Evolutionary conservation across 2,113 vertebrate species (phyloP).

Genomic region (Petromus typicus): DNA sequence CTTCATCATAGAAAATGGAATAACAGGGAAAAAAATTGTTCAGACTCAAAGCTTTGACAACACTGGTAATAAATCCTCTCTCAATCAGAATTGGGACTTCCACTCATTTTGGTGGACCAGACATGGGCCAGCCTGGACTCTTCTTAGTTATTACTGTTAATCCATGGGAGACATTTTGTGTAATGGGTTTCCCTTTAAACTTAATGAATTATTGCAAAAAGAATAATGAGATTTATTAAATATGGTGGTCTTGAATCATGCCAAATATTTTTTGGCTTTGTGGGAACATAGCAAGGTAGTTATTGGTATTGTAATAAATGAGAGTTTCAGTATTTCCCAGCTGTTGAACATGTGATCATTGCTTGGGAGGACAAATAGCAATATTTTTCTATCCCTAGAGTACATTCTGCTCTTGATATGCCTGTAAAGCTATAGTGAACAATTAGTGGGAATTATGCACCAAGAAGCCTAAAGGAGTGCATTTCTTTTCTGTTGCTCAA

Average conservation of each 20-base stretch:
- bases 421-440: constrained; percentile 47
- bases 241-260: constrained; percentile 39
- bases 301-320: not conserved
- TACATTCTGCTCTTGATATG: constrained; percentile 29
- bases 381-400: constrained; percentile 63
- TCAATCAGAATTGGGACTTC: not conserved
- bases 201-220: constrained; percentile 42
- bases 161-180: constrained; percentile 53
- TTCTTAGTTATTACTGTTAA: constrained; percentile 49
- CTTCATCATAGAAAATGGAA: constrained; percentile 20
- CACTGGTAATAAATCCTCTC: not conserved
- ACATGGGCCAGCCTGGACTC: not conserved
- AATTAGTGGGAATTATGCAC: not conserved
- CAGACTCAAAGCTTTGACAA: not conserved
- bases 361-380: constrained; percentile 62
- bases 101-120: not conserved
- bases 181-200: not conserved
- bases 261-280: constrained; percentile 40
- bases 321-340: constrained; percentile 14
- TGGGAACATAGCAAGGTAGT: constrained; percentile 63
- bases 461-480: not conserved
- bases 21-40: not conserved
- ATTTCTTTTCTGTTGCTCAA: constrained; percentile 1
- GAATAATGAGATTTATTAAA: constrained; percentile 65
- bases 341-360: not conserved